Evolutionary conservation across 2,113 vertebrate genomes (phyloP).

Genomic region (Protomyctophum bolini): DNA sequence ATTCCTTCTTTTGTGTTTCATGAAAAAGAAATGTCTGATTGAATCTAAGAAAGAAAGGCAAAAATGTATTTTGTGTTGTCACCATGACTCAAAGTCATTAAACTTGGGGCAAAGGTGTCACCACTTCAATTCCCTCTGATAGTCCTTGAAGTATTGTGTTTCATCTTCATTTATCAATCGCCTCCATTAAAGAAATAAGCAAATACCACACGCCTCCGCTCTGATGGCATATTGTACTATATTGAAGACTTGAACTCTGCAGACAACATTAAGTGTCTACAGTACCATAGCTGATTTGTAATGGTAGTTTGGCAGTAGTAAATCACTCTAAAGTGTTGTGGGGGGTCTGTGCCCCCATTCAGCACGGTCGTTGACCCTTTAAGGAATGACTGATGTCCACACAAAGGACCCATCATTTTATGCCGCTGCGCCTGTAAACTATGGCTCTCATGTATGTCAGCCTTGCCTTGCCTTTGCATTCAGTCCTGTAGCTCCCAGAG

Average conservation of each 20-base stretch:
- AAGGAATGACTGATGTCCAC: conserved; percentile 30
- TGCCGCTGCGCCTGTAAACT: neutral
- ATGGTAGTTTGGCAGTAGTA: conserved; percentile 1
- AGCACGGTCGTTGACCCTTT: conserved; percentile 2
- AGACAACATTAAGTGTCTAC: neutral
- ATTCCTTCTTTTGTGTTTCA: conserved; percentile 24
- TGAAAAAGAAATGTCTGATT: conserved; percentile 16
- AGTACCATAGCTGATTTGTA: neutral
- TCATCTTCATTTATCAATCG: neutral
- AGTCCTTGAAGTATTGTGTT: neutral
- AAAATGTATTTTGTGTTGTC: conserved; percentile 2
- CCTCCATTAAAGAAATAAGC: neutral
- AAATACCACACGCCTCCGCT: neutral
- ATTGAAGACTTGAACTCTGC: neutral
- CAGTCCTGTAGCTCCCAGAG: neutral
- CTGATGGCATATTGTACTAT: neutral
- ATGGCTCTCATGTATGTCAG: neutral
- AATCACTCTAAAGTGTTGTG: conserved; percentile 22
- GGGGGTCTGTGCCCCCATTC: conserved; percentile 12
- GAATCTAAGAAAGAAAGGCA: conserved; percentile 15
- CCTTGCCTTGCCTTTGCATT: neutral
- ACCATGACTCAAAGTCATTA: neutral
- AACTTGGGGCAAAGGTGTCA: conserved; percentile 14
- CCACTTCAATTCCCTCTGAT: neutral
- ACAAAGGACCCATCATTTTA: conserved; percentile 6